These are phyloP conservation scores for Trichomalopsis sarcophagae DNA, from an alignment of 1,140 invertebrate genomes.

Conservation along the genomic window DNA sequence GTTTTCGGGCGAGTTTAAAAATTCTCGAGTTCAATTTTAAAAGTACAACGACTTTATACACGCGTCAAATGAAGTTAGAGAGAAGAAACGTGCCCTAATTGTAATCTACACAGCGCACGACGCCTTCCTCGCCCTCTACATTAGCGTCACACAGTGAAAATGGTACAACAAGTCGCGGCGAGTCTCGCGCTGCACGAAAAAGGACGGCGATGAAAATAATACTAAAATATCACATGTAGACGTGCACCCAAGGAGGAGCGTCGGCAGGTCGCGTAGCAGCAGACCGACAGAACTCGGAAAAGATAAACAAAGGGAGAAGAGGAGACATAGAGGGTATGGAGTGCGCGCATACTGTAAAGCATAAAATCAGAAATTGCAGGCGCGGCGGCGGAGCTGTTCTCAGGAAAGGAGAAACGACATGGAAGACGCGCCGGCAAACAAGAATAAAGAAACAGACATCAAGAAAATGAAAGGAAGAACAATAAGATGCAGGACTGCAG, in stretches of 20 bases:
- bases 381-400: not conserved
- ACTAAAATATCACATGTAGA: slow-evolving; percentile 24
- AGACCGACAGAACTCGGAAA: no score
- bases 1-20: no score
- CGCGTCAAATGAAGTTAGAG: no score
- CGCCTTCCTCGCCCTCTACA: no score
- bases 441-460: not conserved
- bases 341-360: not conserved
- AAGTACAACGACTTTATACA: no score
- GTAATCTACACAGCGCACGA: no score
- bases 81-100: no score
- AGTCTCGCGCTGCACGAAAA: not conserved
- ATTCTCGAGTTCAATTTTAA: no score
- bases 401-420: not conserved
- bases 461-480: not conserved
- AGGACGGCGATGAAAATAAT: not conserved
- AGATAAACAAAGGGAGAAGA: not conserved
- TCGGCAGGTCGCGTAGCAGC: no score
- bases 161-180: not conserved
- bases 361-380: slow-evolving; percentile 6
- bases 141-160: not conserved
- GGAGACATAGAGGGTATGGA: not conserved
- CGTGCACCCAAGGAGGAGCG: no score
- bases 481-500: not conserved
- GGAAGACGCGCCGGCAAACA: not conserved